Conservation (phyloP, 1,140 invertebrate species). For the Nylanderia fulva region DNA sequence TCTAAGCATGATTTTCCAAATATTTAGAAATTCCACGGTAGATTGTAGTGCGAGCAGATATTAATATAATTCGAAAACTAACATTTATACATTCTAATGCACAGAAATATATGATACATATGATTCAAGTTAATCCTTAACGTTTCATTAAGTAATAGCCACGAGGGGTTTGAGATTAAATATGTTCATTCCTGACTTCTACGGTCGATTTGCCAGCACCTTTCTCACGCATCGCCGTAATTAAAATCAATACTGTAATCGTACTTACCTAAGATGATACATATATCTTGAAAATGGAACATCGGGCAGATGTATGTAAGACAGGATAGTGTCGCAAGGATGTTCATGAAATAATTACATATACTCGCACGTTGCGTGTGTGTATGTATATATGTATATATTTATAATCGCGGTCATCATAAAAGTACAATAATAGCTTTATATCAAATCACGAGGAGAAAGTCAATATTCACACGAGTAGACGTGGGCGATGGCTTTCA, state of each 20-base stretch:
- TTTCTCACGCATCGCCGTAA: slow-evolving; percentile 48
- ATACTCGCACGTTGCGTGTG: slow-evolving; percentile 58
- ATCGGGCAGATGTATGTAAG: slow-evolving; percentile 6
- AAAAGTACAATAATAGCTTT: slow-evolving; percentile 85
- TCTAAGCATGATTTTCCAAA: background rate
- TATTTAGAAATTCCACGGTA: background rate
- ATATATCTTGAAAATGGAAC: slow-evolving; percentile 3
- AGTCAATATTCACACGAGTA: slow-evolving; percentile 82
- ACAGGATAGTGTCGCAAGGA: background rate
- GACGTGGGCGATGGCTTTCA: slow-evolving; percentile 77
- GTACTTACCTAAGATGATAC: slow-evolving; percentile 62
- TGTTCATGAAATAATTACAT: background rate
- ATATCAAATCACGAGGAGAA: slow-evolving; percentile 85
- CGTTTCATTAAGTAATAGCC: slow-evolving; percentile 65
- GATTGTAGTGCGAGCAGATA: background rate
- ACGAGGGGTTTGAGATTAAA: slow-evolving; percentile 4
- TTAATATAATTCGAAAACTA: background rate
- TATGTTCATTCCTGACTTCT: slow-evolving; percentile 32
- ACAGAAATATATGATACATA: background rate
- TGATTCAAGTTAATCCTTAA: slow-evolving; percentile 38
- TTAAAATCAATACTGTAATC: slow-evolving; percentile 35
- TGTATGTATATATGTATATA: slow-evolving; percentile 79
- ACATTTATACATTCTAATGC: background rate
- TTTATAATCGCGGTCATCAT: slow-evolving; percentile 84
- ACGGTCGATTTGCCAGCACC: slow-evolving; percentile 18